Evolutionary conservation across 2,888 invertebrate species (phyloP).

Genomic region (Ganaspis brasiliensis): DNA sequence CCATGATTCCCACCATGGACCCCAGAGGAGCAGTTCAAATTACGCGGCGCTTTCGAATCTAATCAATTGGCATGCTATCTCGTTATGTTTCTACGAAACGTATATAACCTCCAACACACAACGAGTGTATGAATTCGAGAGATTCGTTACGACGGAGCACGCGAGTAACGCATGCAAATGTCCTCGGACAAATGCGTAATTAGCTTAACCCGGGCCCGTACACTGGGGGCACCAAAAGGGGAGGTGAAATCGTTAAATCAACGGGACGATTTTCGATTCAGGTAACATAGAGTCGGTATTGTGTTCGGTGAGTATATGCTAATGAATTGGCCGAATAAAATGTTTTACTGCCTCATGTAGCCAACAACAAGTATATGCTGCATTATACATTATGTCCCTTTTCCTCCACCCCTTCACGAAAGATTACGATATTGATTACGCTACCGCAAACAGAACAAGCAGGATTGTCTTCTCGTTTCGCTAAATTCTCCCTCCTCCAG

Average conservation of each 20-base stretch:
- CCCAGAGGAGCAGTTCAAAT: background rate
- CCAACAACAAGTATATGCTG: slow-evolving; percentile 15
- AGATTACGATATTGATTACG: slow-evolving; percentile 72
- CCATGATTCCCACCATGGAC: background rate
- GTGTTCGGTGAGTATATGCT: slow-evolving; percentile 44
- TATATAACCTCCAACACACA: background rate
- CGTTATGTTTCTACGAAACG: slow-evolving; percentile 18
- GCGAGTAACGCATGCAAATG: slow-evolving; percentile 73
- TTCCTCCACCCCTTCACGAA: slow-evolving; percentile 42
- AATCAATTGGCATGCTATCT: slow-evolving; percentile 25
- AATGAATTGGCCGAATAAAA: slow-evolving; percentile 48
- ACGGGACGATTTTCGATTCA: slow-evolving; percentile 54
- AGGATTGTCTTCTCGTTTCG: slow-evolving; percentile 45
- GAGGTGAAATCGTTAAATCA: slow-evolving; percentile 57
- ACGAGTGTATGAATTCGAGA: slow-evolving; percentile 40
- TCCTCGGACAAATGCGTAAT: slow-evolving; percentile 74
- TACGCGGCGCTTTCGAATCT: background rate
- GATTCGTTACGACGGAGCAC: slow-evolving; percentile 58
- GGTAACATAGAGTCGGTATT: slow-evolving; percentile 28
- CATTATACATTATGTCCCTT: slow-evolving; percentile 10
- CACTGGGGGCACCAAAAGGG: slow-evolving; percentile 5
- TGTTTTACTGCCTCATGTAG: slow-evolving; percentile 31
- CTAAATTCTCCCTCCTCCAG: background rate
- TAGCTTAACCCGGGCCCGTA: slow-evolving; percentile 62
- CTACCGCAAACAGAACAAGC: slow-evolving; percentile 39